phyloP scores from a whole-genome alignment of 2,797 vertebrate species.

The Phrynocephalus forsythii region DNA sequence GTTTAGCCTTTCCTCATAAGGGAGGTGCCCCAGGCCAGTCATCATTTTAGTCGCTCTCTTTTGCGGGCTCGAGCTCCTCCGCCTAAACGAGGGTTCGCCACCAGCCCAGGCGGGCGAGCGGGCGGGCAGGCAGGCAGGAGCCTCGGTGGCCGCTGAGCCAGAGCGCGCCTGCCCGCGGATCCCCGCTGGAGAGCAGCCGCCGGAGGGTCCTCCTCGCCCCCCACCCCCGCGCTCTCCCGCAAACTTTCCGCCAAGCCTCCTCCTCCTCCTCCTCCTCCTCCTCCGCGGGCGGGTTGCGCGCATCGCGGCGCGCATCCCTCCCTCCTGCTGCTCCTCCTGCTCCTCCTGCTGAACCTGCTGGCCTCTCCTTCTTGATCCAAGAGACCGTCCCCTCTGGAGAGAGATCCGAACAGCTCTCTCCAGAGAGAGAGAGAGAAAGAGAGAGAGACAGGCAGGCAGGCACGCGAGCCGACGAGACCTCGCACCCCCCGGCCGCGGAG shows the following conservation, averaged over 20 bases:
- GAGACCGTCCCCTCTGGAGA: too few species aligned
- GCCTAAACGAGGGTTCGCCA: not conserved
- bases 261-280: slow-evolving; percentile 28
- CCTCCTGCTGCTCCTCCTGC: slow-evolving; percentile 8
- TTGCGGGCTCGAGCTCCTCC: not conserved
- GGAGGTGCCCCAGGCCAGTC: too few species aligned
- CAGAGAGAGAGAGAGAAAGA: too few species aligned
- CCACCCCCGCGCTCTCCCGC: slow-evolving; percentile 65
- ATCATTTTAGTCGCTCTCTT: too few species aligned
- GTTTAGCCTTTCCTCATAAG: too few species aligned
- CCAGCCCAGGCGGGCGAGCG: slow-evolving; percentile 75
- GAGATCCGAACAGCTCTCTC: too few species aligned
- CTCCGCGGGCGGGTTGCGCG: not conserved
- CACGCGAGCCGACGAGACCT: too few species aligned
- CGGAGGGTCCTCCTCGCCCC: slow-evolving; percentile 37
- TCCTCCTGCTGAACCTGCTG: slow-evolving; percentile 39
- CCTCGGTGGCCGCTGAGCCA: slow-evolving; percentile 74
- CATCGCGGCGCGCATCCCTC: too few species aligned
- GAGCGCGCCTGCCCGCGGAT: slow-evolving; percentile 59
- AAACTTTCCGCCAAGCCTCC: slow-evolving; percentile 73
- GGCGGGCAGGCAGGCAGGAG: not conserved
- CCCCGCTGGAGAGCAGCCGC: slow-evolving; percentile 74
- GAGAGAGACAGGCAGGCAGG: too few species aligned
- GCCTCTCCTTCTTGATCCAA: not conserved
- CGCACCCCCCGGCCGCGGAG: too few species aligned